These are phyloP conservation scores for Platichthys flesus DNA, from an alignment of 2,113 vertebrate species.

Conservation along the genomic window DNA sequence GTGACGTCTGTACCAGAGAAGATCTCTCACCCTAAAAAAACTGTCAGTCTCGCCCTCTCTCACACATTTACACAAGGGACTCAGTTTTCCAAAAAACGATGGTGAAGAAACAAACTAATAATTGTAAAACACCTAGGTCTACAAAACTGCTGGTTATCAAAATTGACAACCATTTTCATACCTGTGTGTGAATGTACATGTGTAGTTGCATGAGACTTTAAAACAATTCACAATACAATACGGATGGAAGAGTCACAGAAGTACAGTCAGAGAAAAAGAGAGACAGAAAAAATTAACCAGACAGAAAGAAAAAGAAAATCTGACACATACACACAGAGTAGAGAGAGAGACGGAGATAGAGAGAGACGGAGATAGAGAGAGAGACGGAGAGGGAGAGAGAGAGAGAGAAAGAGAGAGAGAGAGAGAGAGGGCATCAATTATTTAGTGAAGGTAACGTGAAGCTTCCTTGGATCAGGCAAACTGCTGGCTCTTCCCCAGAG, in stretches of 20 bases:
- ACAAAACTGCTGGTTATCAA: background rate
- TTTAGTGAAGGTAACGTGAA: constrained; percentile 98
- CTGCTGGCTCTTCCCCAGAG: constrained; percentile 93
- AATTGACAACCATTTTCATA: background rate
- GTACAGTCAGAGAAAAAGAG: constrained; percentile 19
- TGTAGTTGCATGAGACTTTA: too few species aligned
- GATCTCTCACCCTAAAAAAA: constrained; percentile 38
- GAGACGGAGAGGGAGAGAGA: constrained; percentile 82
- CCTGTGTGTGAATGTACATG: too few species aligned
- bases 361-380: constrained; percentile 56
- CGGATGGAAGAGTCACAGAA: constrained; percentile 16
- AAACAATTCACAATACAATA: background rate
- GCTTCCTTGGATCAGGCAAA: constrained; percentile 99
- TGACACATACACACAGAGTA: constrained; percentile 61
- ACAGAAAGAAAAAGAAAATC: constrained; percentile 55
- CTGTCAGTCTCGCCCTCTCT: background rate
- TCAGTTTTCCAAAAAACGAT: background rate
- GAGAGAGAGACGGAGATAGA: background rate
- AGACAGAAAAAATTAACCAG: constrained; percentile 45
- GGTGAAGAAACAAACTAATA: background rate
- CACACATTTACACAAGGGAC: background rate
- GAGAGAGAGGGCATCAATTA: constrained; percentile 95
- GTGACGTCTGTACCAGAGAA: constrained; percentile 26
- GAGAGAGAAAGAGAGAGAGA: constrained; percentile 47
- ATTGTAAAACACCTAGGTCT: background rate